A percentile compares a stretch with the other conserved stretches of the same genome.
Conservation (phyloP, 2,113 vertebrate genomes). For the Ceuthmochares aereus region DNA sequence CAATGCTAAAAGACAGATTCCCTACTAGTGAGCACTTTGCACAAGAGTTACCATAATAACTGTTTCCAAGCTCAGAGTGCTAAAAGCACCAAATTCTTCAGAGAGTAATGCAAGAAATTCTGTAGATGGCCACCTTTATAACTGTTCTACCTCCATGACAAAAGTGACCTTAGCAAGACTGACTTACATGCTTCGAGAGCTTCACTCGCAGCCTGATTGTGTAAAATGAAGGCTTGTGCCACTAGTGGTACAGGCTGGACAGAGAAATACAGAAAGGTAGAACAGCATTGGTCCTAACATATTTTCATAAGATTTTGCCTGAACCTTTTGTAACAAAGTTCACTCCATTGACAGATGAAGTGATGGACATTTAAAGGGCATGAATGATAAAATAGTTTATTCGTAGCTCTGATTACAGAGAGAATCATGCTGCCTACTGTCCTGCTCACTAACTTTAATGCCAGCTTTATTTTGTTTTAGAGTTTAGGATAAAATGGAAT, state of each 20-base stretch:
- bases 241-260: neutral
- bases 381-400: neutral
- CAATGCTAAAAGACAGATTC: neutral
- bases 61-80: neutral
- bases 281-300: neutral
- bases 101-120: neutral
- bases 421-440: neutral
- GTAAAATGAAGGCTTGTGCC: neutral
- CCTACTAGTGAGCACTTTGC: neutral
- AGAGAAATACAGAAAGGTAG: neutral
- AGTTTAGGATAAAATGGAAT: neutral
- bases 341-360: neutral
- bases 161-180: neutral
- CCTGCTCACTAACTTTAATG: neutral
- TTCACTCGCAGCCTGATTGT: neutral
- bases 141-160: neutral
- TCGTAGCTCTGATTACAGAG: neutral
- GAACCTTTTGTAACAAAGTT: neutral
- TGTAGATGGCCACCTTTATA: neutral
- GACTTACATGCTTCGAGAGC: neutral
- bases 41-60: neutral
- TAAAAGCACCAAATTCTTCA: neutral
- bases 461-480: neutral
- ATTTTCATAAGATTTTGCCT: neutral
- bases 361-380: neutral